These are phyloP conservation scores for Styela clava DNA, from an alignment of 23 tunicate species.

Conservation along the genomic window DNA sequence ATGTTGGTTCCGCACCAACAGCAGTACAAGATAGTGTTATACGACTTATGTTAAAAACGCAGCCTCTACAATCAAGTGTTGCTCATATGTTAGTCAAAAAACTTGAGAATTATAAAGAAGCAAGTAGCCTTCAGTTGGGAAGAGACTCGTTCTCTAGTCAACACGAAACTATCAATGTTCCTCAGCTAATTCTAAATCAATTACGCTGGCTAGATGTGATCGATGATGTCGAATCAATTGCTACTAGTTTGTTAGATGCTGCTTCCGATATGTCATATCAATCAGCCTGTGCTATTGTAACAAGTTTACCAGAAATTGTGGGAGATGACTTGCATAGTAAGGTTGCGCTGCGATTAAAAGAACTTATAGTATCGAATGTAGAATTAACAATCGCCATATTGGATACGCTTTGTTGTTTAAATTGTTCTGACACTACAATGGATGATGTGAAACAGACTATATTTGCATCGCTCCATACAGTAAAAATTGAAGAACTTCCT, in stretches of 20 bases:
- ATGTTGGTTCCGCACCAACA: background rate
- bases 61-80: constrained; percentile 44
- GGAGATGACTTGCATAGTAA: constrained; percentile 18
- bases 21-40: constrained; percentile 65
- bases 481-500: constrained; percentile 47
- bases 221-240: constrained; percentile 3
- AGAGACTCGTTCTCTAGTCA: background rate
- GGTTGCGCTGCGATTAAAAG: constrained; percentile 11
- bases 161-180: constrained; percentile 10
- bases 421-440: constrained; percentile 23
- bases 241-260: background rate
- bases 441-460: constrained; percentile 43
- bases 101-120: constrained; percentile 20
- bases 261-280: constrained; percentile 8
- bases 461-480: constrained; percentile 35
- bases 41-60: constrained; percentile 54
- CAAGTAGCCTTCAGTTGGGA: background rate
- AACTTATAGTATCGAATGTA: background rate
- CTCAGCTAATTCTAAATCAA: constrained; percentile 26
- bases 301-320: constrained; percentile 22
- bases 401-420: constrained; percentile 8
- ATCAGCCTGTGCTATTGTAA: constrained; percentile 1
- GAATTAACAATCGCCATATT: constrained; percentile 14
- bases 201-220: constrained; percentile 18
- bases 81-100: constrained; percentile 52